Evolutionary conservation across 92 coral and sea anemone genomes (phyloP), one percentile per base, ranked within the genome.

Genomic region (Porites divaricata): DNA sequence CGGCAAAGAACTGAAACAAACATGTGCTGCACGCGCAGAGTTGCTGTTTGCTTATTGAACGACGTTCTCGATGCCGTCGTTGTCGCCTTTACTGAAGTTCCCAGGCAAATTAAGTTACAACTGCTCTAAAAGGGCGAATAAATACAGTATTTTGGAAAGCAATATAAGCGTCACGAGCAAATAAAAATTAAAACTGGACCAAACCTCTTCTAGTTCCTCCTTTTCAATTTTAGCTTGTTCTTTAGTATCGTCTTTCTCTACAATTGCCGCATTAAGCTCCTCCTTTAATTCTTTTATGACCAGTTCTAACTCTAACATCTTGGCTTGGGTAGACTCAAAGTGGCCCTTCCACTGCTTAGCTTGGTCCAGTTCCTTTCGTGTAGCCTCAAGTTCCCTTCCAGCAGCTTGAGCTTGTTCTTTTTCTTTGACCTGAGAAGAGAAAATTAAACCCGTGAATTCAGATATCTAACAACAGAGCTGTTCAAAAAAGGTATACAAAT

Each of bases 341-440:
- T 92, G 94, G 22, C 86, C 85, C 78, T 95, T 95, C 99, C 99
- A 96, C 25, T 85, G 92, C 70, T 92, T 95, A 5, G 99, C 96
- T 0, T 92, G 94, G 16, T 96, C 98, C 62, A 96, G 90, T 22
- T 95, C 99, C 77, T 91, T 88, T 10, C 92, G 93, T 49, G 90
- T 87, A 45, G 93, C 87, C 19, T 87, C 93, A 72, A 96, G 86
- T 64, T 92, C 97, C 25, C 91, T 83, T 12, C 78, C 87, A 4
- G 93, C 89, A 15, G 66, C 89, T 13, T 84, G 81, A 1, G 93
- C 93, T 9, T 88, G 94, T 65, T 72, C 89, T 63, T 91, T 88
- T 77, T 85, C 92, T 79, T 92, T 94, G 2, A 88, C 81, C 98
- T 94, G 71, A 2, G 14, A 77, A 17, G 12, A 70, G 69, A 4